Evolutionary conservation across 2,888 invertebrate species (phyloP).

Genomic region (Sesia apiformis): DNA sequence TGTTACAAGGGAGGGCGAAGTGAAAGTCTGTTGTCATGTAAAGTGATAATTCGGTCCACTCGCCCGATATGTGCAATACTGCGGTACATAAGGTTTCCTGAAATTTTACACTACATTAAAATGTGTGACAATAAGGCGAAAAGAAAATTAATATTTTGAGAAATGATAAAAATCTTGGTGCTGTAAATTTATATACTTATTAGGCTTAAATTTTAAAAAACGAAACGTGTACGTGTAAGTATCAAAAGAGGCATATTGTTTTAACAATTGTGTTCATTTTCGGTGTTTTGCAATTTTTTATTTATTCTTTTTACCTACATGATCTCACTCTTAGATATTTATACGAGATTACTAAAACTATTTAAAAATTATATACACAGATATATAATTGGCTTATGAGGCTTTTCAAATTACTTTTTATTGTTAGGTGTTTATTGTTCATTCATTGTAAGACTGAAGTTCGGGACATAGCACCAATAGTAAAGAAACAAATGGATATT

Average conservation of each 20-base stretch:
- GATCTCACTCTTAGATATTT: slow-evolving; percentile 73
- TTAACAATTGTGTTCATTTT: slow-evolving; percentile 70
- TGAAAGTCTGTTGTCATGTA: slow-evolving; percentile 9
- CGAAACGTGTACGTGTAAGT: slow-evolving; percentile 67
- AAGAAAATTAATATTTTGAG: slow-evolving; percentile 69
- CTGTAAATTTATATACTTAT: slow-evolving; percentile 70
- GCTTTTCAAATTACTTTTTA: slow-evolving; percentile 61
- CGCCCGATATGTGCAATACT: slow-evolving; percentile 61
- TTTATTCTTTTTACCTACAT: slow-evolving; percentile 68
- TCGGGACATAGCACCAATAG: slow-evolving; percentile 60
- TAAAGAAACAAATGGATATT: slow-evolving; percentile 25
- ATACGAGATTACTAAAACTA: slow-evolving; percentile 67
- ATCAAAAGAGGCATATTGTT: slow-evolving; percentile 71
- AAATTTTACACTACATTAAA: slow-evolving; percentile 65
- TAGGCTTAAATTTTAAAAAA: slow-evolving; percentile 68
- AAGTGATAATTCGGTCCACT: slow-evolving; percentile 6
- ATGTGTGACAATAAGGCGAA: slow-evolving; percentile 74
- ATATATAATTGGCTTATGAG: slow-evolving; percentile 71
- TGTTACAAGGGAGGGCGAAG: slow-evolving; percentile 19
- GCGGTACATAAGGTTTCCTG: slow-evolving; percentile 63
- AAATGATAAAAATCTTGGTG: slow-evolving; percentile 73
- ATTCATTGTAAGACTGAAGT: slow-evolving; percentile 62
- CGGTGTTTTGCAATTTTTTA: slow-evolving; percentile 63
- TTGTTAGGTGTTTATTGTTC: slow-evolving; percentile 55
- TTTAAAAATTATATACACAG: slow-evolving; percentile 58